Evolutionary conservation across 92 coral and sea anemone species (phyloP).

Genomic region (Zoanthus gigantus): DNA sequence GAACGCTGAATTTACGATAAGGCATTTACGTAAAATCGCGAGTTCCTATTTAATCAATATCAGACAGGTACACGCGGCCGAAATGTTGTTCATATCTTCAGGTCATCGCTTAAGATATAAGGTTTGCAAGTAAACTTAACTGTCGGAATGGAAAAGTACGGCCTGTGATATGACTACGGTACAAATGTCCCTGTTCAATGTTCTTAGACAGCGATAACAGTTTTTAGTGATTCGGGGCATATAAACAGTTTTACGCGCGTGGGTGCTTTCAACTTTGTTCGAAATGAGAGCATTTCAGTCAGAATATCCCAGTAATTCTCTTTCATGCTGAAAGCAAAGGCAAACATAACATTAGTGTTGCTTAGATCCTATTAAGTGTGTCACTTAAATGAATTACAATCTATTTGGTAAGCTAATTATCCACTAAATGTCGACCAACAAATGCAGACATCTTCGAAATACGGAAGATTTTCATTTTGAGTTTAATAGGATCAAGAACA

Average conservation of each 20-base stretch:
- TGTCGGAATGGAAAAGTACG: constrained; percentile 17
- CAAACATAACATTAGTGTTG: constrained; percentile 47
- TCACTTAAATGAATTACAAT: constrained; percentile 38
- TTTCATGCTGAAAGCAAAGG: constrained; percentile 51
- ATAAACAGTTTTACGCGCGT: constrained; percentile 2
- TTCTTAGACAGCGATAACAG: neutral
- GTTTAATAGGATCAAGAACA: constrained; percentile 32
- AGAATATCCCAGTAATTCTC: constrained; percentile 43
- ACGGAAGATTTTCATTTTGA: constrained; percentile 21
- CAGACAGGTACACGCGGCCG: constrained; percentile 10
- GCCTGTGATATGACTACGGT: neutral
- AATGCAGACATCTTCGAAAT: constrained; percentile 14
- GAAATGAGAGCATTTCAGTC: constrained; percentile 41
- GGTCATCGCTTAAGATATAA: constrained; percentile 32
- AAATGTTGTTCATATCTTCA: constrained; percentile 28
- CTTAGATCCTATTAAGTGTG: constrained; percentile 33
- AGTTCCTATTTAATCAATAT: constrained; percentile 34
- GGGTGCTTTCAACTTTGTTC: constrained; percentile 26
- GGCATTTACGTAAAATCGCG: constrained; percentile 25
- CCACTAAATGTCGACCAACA: constrained; percentile 36
- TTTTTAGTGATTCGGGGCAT: constrained; percentile 3
- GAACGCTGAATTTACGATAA: constrained; percentile 18
- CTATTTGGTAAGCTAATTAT: constrained; percentile 35
- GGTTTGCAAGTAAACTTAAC: constrained; percentile 32
- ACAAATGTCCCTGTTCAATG: neutral